These are phyloP conservation scores for Rhadina sibilatrix DNA, from an alignment of 2,113 vertebrate genomes.

Conservation along the genomic window DNA sequence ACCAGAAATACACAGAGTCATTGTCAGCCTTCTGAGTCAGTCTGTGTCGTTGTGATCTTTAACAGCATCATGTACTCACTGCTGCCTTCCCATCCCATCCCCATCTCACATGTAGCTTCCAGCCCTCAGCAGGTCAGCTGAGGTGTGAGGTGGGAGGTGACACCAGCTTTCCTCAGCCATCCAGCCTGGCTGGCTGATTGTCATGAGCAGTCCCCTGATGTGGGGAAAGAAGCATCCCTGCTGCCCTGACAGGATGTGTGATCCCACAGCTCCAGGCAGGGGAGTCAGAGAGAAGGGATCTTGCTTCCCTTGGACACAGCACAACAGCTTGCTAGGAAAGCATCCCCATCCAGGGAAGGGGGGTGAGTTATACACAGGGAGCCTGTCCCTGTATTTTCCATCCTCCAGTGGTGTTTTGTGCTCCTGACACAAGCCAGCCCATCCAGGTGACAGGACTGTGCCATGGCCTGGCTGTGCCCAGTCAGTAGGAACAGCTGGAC, in stretches of 20 bases:
- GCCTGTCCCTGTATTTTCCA: neutral
- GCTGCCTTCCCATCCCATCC: neutral
- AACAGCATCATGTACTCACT: too few relatives aligned
- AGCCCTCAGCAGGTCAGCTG: neutral
- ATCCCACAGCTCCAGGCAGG: neutral
- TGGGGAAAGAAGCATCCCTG: neutral
- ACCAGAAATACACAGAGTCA: too few relatives aligned
- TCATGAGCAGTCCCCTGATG: neutral
- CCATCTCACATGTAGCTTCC: accelerated
- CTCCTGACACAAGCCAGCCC: neutral
- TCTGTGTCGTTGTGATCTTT: too few relatives aligned
- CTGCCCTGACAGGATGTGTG: neutral
- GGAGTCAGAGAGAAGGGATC: neutral
- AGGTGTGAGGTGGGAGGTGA: neutral
- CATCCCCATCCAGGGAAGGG: neutral
- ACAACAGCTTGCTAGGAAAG: neutral
- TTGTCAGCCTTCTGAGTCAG: too few relatives aligned
- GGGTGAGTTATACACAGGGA: neutral
- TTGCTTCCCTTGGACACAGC: neutral
- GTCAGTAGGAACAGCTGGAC: neutral
- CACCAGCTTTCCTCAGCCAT: neutral
- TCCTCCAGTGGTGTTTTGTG: neutral
- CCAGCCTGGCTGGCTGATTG: neutral
- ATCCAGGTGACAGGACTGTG: accelerated
- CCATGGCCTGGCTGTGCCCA: neutral